Base-by-base conservation (phyloP, 1,140 invertebrate genomes). In the Drosophila fuyamai region DNA sequence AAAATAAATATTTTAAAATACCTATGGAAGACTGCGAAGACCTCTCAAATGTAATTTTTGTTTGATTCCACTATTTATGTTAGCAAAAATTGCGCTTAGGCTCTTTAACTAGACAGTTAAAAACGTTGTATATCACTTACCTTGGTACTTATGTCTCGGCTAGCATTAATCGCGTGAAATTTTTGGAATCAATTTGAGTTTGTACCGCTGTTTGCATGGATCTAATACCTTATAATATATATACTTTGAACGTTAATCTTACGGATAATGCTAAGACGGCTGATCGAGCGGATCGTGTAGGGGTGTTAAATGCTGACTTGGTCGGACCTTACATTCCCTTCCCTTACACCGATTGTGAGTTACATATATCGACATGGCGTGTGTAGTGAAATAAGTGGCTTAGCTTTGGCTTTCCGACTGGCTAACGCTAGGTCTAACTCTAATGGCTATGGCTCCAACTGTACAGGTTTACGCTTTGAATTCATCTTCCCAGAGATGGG, bases 191-290 rank as follows among this genome's bases (percentile, higher is more conserved):
- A 35, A 56, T 53, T 73, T 58, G 61, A 86, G 59, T 86, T 85
- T 85, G 82, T 85, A 85, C 82, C 84, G 82, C 82, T 81, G 66
- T 84, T 83, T 83, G 65, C 81, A 84, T 66, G 70, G 65, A 75
- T 79, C 53, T 77, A 63, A 63, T 47, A 70, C 40, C 57, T 76
- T 65, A 55, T 41, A 74, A 48, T 76, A 63, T 27, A 23, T 40
- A 18, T 63, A 32, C 32, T 53, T 53, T 29, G 32, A 61, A 41
- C 36, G 47, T 40, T 63, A 50, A 32, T 73, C 53, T 54, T 68
- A 51, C 10, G 43, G 38, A 43, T 63, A 35, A 41, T 58, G 65
- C 51, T 50, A 48, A 59, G 55, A 71, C 59, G 50, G 57, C 12
- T 60, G 47, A 67, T 41, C 55, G 63, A 60, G 51, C 38, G 50